Evolutionary conservation across 2,888 invertebrate species (phyloP), one percentile per base, ranked within the genome.

Genomic region (Deilephila porcellus): DNA sequence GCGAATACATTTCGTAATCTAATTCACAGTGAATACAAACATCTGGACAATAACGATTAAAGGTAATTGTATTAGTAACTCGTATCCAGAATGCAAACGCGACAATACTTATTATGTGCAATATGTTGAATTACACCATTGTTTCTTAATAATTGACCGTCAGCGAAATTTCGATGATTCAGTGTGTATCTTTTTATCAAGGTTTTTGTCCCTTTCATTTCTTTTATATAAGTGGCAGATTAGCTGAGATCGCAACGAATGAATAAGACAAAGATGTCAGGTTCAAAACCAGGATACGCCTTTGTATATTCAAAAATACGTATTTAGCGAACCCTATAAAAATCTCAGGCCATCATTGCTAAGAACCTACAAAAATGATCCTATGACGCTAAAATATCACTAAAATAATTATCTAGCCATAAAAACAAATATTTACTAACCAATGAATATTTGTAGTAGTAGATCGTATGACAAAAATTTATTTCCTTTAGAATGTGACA

Each of bases 91-190:
- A 67, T 25, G 67, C 67, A 45, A 52, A 67, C 67, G 8, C 52
- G 67, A 25, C 67, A 67, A 52, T 45, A 67, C 52, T 14, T 45
- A 67, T 25, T 45, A 52, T 52, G 45, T 67, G 67, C 67, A 67
- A 67, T 67, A 25, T 67, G 67, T 67, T 67, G 67, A 67, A 67
- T 67, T 67, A 52, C 67, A 52, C 67, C 67, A 67, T 67, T 67
- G 67, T 67, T 67, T 67, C 67, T 67, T 52, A 25, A 45, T 67
- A 60, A 67, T 67, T 52, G 67, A 67, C 6, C 14, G 25, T 67
- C 67, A 67, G 67, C 67, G 67, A 67, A 67, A 25, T 67, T 45
- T 52, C 67, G 52, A 25, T 67, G 67, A 67, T 67, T 67, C 67
- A 67, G 17, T n/a, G 20, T 45, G 17, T 52, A 8, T 67, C 45